These are phyloP conservation scores for Nanorana parkeri DNA, from an alignment of 2,113 vertebrate species.

Conservation along the genomic window DNA sequence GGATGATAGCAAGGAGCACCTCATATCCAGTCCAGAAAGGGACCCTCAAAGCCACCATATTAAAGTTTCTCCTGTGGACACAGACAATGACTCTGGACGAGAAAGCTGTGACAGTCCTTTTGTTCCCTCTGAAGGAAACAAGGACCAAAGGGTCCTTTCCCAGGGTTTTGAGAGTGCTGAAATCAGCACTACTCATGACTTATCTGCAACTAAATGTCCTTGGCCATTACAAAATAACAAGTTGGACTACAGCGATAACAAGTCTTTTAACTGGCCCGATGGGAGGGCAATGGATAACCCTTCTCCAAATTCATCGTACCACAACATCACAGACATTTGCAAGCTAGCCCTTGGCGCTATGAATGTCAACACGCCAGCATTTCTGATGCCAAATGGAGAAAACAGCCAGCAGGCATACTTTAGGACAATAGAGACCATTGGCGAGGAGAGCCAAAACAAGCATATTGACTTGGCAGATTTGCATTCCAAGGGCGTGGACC, in stretches of 20 bases:
- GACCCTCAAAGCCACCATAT: slow-evolving; percentile 60
- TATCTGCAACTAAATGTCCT: slow-evolving; percentile 43
- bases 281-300: slow-evolving; percentile 66
- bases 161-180: slow-evolving; percentile 56
- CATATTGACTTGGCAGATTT: slow-evolving; percentile 56
- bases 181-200: slow-evolving; percentile 62
- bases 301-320: slow-evolving; percentile 66
- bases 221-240: slow-evolving; percentile 45
- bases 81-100: slow-evolving; percentile 85
- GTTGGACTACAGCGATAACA: slow-evolving; percentile 60
- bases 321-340: slow-evolving; percentile 66
- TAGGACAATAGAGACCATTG: slow-evolving; percentile 54
- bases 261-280: slow-evolving; percentile 77
- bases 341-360: slow-evolving; percentile 56
- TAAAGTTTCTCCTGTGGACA: slow-evolving; percentile 71
- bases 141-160: slow-evolving; percentile 54
- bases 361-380: slow-evolving; percentile 50
- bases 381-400: slow-evolving; percentile 62
- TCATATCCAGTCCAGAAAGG: slow-evolving; percentile 72
- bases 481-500: slow-evolving; percentile 54
- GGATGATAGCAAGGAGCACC: slow-evolving; percentile 78
- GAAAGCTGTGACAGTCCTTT: slow-evolving; percentile 91
- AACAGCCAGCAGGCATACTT: slow-evolving; percentile 46
- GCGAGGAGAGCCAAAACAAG: slow-evolving; percentile 17
- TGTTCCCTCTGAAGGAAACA: slow-evolving; percentile 80